A percentile compares a stretch with the other conserved stretches of the same genome.
These are phyloP conservation scores for Kryphioiulus occultus DNA, from an alignment of 2,888 invertebrate species.

Conservation along the genomic window DNA sequence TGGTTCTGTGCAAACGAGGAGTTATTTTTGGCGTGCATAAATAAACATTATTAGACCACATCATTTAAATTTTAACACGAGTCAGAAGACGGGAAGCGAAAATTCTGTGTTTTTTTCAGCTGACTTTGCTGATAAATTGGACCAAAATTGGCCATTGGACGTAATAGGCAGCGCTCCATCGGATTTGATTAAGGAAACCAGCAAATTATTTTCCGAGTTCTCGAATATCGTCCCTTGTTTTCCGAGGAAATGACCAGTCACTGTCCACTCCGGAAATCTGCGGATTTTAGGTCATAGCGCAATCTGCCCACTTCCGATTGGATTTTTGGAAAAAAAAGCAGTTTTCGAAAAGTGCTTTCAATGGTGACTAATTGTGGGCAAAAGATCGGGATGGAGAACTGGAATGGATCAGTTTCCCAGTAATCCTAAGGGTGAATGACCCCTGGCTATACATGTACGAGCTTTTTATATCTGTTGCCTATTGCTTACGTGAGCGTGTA, in stretches of 20 bases:
- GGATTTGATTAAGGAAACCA: neutral
- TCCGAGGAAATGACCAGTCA: slow-evolving; percentile 9
- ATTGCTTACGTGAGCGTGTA: slow-evolving; percentile 29
- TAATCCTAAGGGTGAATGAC: slow-evolving; percentile 32
- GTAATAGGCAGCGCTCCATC: neutral
- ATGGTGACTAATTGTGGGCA: neutral
- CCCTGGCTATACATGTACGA: neutral
- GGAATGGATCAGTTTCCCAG: slow-evolving; percentile 8
- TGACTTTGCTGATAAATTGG: neutral
- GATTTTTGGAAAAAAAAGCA: neutral
- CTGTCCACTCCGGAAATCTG: neutral
- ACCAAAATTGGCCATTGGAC: too few relatives aligned
- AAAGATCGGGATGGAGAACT: slow-evolving; percentile 12
- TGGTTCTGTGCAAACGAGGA: neutral
- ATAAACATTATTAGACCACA: neutral
- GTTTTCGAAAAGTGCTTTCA: slow-evolving; percentile 14
- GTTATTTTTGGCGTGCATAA: neutral
- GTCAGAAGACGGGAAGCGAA: neutral
- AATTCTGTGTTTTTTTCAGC: neutral
- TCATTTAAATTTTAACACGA: neutral
- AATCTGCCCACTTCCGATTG: slow-evolving; percentile 27
- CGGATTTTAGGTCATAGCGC: slow-evolving; percentile 2
- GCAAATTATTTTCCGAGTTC: neutral
- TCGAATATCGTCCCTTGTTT: slow-evolving; percentile 14
- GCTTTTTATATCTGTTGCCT: slow-evolving; percentile 9